phyloP scores from a whole-genome alignment of 2,113 vertebrate species.

The Dasypus novemcinctus region DNA sequence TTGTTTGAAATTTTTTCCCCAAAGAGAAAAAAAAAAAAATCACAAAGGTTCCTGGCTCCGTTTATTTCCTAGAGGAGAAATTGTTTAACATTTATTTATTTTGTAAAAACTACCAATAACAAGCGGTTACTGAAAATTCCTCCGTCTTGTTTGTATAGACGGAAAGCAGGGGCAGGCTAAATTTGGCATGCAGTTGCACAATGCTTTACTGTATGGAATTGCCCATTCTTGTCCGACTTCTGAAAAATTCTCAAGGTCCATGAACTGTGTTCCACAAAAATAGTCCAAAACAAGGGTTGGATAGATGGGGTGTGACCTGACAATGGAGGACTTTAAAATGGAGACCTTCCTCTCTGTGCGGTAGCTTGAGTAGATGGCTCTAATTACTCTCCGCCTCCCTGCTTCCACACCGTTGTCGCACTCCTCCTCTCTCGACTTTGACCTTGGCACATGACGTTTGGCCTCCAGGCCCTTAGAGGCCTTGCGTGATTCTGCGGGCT shows the following conservation, averaged over 20 bases:
- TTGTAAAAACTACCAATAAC: neutral
- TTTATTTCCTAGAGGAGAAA: constrained; percentile 57
- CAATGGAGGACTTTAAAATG: neutral
- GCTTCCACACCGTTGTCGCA: neutral
- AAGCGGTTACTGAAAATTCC: neutral
- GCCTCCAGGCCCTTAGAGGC: neutral
- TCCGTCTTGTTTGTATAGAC: neutral
- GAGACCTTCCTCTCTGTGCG: neutral
- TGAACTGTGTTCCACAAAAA: neutral
- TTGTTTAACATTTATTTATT: constrained; percentile 42
- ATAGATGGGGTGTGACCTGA: neutral
- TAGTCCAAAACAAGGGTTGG: neutral
- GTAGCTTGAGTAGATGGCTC: neutral
- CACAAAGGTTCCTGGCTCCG: neutral
- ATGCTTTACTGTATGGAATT: neutral
- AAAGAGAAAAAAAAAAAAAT: neutral
- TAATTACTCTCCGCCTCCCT: neutral
- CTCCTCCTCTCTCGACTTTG: neutral
- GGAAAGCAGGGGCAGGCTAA: neutral
- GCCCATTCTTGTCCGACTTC: neutral
- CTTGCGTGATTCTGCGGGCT: neutral
- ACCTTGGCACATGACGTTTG: neutral
- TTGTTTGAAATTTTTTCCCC: neutral
- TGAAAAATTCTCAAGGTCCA: neutral
- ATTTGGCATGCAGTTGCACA: neutral